A percentile compares a stretch with the other conserved stretches of the same genome.
phyloP scores from a whole-genome alignment of 2,797 vertebrate genomes.

The Hozukius guyotensis region DNA sequence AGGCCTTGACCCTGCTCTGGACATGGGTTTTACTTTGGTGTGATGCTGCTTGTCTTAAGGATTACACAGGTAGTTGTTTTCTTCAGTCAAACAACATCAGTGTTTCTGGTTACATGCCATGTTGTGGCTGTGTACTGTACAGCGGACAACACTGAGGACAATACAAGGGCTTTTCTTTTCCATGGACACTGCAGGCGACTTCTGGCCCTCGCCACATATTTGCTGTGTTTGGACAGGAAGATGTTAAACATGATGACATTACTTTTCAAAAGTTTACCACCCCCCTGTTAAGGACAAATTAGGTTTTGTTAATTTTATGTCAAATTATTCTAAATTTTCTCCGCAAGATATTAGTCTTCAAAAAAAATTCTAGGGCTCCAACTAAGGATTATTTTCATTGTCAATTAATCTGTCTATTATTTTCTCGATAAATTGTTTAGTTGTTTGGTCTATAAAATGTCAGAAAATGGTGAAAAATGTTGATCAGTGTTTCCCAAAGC shows the following conservation, averaged over 20 bases:
- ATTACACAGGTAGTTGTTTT: slow-evolving; percentile 8
- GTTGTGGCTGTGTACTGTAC: not conserved
- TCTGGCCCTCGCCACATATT: not conserved
- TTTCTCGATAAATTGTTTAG: too few relatives aligned
- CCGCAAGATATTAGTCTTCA: not conserved
- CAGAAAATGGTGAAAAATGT: too few relatives aligned
- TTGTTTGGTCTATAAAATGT: too few relatives aligned
- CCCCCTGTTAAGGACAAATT: not conserved
- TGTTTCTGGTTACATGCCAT: not conserved
- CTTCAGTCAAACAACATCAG: not conserved
- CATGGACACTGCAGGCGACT: not conserved
- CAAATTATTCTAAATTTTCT: not conserved
- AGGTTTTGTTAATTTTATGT: not conserved
- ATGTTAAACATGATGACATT: not conserved
- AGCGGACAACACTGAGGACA: not conserved
- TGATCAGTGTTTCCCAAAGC: too few relatives aligned
- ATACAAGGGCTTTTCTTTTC: not conserved
- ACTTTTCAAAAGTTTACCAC: not conserved
- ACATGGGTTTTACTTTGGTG: not conserved
- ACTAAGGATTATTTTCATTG: too few relatives aligned
- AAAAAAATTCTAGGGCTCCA: too few relatives aligned
- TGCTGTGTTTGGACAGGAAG: not conserved
- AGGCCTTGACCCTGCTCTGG: not conserved
- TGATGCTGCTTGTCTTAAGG: not conserved
- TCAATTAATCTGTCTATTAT: too few relatives aligned